Conservation (phyloP, 2,888 invertebrate genomes). For the Patella depressa region DNA sequence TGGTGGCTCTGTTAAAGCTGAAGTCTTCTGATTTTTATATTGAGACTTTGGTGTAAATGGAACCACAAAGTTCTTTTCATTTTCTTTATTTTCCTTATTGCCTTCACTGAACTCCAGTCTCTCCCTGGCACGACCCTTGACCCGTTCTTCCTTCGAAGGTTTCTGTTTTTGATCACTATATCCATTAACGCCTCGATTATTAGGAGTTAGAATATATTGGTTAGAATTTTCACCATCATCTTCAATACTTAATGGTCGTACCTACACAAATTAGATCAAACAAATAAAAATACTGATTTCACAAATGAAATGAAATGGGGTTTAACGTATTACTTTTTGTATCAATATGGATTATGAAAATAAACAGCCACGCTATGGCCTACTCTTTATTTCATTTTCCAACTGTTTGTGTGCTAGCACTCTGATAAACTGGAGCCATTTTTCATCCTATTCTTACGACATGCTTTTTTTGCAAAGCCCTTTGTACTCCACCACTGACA, state of each 20-base stretch:
- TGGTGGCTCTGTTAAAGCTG: constrained; percentile 11
- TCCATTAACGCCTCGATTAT: constrained; percentile 14
- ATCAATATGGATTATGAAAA: no score
- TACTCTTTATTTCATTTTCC: no score
- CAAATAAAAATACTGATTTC: no score
- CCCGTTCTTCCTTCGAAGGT: constrained; percentile 14
- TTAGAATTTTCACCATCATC: constrained; percentile 27
- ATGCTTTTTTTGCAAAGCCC: no score
- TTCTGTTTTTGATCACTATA: constrained; percentile 1
- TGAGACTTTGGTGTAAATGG: constrained; percentile 67
- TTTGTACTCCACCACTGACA: no score
- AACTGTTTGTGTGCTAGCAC: no score
- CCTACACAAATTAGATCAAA: not conserved
- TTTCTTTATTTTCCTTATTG: constrained; percentile 28
- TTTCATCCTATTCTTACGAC: no score
- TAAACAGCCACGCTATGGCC: no score
- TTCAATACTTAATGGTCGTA: not conserved
- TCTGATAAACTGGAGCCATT: no score
- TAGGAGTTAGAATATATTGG: constrained; percentile 33
- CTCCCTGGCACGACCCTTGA: constrained; percentile 51
- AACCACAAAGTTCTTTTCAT: constrained; percentile 64
- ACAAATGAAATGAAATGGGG: no score
- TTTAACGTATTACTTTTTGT: no score
- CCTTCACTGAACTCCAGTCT: constrained; percentile 50
- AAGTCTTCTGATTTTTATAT: constrained; percentile 9